Conservation (phyloP, 2,888 invertebrate genomes). For the Aradus depressus region DNA sequence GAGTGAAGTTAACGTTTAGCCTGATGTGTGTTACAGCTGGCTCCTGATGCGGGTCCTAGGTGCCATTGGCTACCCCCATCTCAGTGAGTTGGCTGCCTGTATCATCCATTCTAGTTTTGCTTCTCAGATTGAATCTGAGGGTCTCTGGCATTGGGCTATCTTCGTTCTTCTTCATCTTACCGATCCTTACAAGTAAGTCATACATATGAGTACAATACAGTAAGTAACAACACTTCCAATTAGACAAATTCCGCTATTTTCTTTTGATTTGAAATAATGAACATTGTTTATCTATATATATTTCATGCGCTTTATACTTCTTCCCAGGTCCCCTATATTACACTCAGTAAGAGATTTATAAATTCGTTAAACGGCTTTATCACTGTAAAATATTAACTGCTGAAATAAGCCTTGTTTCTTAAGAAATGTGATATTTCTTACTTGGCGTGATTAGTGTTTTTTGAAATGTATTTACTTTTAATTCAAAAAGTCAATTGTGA, state of each 20-base stretch:
- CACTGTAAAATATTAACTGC: no score
- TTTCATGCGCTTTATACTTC: neutral
- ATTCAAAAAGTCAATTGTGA: no score
- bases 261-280: neutral
- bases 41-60: slow-evolving; percentile 55
- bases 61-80: slow-evolving; percentile 53
- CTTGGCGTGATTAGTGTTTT: no score
- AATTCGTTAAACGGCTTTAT: no score
- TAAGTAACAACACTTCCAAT: neutral
- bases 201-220: neutral
- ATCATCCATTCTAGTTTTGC: slow-evolving; percentile 61
- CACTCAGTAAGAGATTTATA: neutral
- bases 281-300: neutral
- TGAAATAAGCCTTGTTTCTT: no score
- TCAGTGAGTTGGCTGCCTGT: slow-evolving; percentile 46
- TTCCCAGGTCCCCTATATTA: neutral
- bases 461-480: no score
- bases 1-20: no score
- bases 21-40: slow-evolving; percentile 60
- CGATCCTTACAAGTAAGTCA: slow-evolving; percentile 37
- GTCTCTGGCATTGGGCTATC: slow-evolving; percentile 77
- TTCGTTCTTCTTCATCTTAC: slow-evolving; percentile 63
- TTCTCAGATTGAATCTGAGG: slow-evolving; percentile 68
- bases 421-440: no score
- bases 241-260: neutral